These are phyloP conservation scores for Panopea generosa DNA, from an alignment of 2,888 invertebrate species.

Conservation along the genomic window DNA sequence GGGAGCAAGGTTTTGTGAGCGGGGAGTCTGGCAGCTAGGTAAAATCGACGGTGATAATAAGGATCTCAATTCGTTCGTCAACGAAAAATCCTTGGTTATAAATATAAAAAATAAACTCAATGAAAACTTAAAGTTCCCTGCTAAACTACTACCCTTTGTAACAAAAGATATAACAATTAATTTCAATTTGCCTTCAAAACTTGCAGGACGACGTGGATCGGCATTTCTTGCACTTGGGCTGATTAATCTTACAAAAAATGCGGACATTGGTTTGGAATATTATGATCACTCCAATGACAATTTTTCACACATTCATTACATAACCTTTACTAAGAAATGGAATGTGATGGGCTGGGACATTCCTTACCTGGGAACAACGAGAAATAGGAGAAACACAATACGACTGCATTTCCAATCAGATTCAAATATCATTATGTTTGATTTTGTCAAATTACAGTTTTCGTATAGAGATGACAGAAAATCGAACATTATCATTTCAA, in stretches of 20 bases:
- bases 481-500: conserved; percentile 11
- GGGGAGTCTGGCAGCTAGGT: conserved; percentile 53
- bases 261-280: conserved; percentile 45
- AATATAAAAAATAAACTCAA: conserved; percentile 30
- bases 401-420: conserved; percentile 46
- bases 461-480: conserved; percentile 35
- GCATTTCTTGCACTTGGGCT: conserved; percentile 52
- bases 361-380: conserved; percentile 17
- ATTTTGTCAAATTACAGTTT: conserved; percentile 51
- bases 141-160: conserved; percentile 51
- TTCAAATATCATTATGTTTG: conserved; percentile 57
- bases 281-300: conserved; percentile 20
- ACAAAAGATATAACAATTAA: conserved; percentile 47
- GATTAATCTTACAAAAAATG: conserved; percentile 47
- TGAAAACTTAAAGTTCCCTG: conserved; percentile 35
- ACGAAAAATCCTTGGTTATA: conserved; percentile 22
- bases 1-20: conserved; percentile 33
- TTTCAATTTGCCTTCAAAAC: conserved; percentile 33
- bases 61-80: conserved; percentile 45
- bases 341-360: conserved; percentile 60
- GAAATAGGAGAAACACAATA: conserved; percentile 16
- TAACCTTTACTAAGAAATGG: conserved; percentile 42
- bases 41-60: conserved; percentile 40
- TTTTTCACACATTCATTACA: conserved; percentile 31
- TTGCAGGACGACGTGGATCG: conserved; percentile 37